A percentile compares a stretch with the other conserved stretches of the same genome.
Conservation (phyloP, 2,797 vertebrate species). For the Melanotaenia parkinsoni region DNA sequence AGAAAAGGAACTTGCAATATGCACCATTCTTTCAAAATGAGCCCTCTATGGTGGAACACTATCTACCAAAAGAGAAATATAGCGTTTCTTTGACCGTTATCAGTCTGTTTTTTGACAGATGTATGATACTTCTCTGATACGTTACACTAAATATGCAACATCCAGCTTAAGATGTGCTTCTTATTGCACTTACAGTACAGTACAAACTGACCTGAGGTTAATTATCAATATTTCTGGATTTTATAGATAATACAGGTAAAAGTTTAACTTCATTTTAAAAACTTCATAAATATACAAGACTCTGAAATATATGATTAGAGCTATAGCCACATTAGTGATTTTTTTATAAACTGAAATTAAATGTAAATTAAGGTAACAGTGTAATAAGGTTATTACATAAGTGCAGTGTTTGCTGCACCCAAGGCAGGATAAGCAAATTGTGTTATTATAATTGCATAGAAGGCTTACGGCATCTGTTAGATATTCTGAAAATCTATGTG, state of each 20-base stretch:
- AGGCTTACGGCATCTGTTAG: constrained; percentile 60
- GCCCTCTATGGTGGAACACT: background rate
- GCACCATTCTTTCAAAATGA: background rate
- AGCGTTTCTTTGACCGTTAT: constrained; percentile 8
- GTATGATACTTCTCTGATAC: constrained; percentile 22
- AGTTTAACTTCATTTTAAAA: constrained; percentile 55
- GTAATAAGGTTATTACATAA: constrained; percentile 43
- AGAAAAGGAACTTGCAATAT: background rate
- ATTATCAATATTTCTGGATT: constrained; percentile 49
- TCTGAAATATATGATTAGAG: constrained; percentile 45
- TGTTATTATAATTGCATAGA: constrained; percentile 68
- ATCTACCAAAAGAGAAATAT: background rate
- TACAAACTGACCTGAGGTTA: constrained; percentile 64
- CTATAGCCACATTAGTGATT: constrained; percentile 41
- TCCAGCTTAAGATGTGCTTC: constrained; percentile 52
- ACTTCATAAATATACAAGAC: constrained; percentile 51
- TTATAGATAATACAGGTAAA: constrained; percentile 42
- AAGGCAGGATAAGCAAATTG: constrained; percentile 60
- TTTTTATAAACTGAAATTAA: constrained; percentile 26
- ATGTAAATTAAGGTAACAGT: constrained; percentile 51
- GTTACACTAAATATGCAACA: constrained; percentile 23
- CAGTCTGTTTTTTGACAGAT: constrained; percentile 37
- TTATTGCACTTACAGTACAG: constrained; percentile 60
- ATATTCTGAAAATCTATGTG: constrained; percentile 44
- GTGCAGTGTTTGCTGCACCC: constrained; percentile 43